Evolutionary conservation across 2,888 invertebrate species (phyloP).

Genomic region (Drosophila kambysellisi): DNA sequence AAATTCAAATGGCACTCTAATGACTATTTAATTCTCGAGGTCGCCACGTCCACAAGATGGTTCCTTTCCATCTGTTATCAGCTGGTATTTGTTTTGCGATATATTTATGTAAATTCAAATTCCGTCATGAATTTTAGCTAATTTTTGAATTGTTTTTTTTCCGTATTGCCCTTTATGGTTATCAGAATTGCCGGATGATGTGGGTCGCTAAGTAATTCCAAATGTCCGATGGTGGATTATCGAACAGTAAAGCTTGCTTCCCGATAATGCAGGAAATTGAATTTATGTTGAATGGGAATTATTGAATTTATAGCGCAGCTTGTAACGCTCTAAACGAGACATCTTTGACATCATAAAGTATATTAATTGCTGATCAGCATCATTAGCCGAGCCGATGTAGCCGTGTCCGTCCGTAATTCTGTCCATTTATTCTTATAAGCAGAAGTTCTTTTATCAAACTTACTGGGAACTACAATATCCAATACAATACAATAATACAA

Average conservation of each 20-base stretch:
- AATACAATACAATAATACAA: too few relatives aligned
- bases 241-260: conserved; percentile 23
- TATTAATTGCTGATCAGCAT: neutral
- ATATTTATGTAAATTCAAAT: neutral
- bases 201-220: conserved; percentile 27
- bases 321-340: neutral
- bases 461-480: neutral
- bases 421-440: too few relatives aligned
- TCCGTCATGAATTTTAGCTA: neutral
- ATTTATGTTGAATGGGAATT: neutral
- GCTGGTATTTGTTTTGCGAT: neutral
- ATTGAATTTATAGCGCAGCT: neutral
- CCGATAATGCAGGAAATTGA: conserved; percentile 8
- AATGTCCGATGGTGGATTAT: conserved; percentile 15
- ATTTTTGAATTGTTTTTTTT: neutral
- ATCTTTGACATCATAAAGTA: neutral
- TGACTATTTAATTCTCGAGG: too few relatives aligned
- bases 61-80: neutral
- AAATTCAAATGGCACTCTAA: neutral
- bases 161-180: neutral
- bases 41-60: too few relatives aligned
- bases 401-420: too few relatives aligned
- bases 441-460: neutral
- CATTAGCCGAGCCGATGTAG: too few relatives aligned
- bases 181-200: conserved; percentile 22